phyloP scores from a whole-genome alignment of 2,113 vertebrate genomes.

The Meleagris gallopavo region DNA sequence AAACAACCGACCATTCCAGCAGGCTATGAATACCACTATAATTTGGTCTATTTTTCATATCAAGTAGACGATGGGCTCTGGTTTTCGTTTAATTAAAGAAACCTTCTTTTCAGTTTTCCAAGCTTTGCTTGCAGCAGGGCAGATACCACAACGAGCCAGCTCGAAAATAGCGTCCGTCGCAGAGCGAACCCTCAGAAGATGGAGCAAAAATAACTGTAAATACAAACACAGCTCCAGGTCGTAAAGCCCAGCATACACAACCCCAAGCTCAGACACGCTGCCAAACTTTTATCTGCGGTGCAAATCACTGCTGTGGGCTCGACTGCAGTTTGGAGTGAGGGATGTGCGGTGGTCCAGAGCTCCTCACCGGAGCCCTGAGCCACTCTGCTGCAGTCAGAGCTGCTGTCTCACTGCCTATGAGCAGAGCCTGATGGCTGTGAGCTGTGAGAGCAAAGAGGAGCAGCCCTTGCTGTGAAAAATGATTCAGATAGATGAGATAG shows the following conservation, averaged over 20 bases:
- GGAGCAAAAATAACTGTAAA: not conserved
- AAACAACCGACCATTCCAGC: slow-evolving; percentile 73
- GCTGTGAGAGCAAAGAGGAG: not conserved
- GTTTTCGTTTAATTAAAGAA: slow-evolving; percentile 71
- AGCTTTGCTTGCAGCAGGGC: not conserved
- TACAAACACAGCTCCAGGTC: not conserved
- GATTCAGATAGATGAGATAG: slow-evolving; percentile 5
- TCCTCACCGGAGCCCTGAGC: not conserved
- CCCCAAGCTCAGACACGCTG: not conserved
- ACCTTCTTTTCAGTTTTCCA: slow-evolving; percentile 47
- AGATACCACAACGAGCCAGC: not conserved
- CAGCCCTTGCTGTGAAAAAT: not conserved
- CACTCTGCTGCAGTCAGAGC: not conserved
- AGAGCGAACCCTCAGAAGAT: not conserved
- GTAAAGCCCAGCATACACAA: slow-evolving; percentile 32
- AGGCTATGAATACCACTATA: slow-evolving; percentile 70
- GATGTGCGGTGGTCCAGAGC: not conserved
- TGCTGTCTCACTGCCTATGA: not conserved
- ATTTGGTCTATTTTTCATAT: slow-evolving; percentile 75
- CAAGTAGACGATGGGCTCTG: slow-evolving; percentile 43
- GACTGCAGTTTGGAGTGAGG: not conserved
- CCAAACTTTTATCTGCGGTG: not conserved
- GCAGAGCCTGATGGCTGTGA: not conserved
- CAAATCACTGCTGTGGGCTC: slow-evolving; percentile 4
- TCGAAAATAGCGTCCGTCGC: not conserved